These are phyloP conservation scores for Allacma fusca DNA, from an alignment of 2,888 invertebrate species.

Conservation along the genomic window DNA sequence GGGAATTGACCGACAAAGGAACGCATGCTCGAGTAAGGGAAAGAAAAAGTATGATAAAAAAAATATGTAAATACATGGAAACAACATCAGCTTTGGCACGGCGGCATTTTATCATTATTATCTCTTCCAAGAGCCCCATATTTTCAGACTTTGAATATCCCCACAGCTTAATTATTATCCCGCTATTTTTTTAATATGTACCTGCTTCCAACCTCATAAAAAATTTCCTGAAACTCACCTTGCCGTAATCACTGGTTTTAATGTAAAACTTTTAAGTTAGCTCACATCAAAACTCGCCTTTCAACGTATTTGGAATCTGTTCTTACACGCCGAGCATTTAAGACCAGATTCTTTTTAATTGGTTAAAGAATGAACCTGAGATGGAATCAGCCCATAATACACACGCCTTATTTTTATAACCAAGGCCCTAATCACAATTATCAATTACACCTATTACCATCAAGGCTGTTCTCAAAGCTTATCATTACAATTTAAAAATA, in stretches of 20 bases:
- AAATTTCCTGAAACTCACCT: neutral
- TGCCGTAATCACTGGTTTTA: conserved; percentile 5
- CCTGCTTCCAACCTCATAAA: neutral
- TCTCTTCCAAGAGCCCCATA: neutral
- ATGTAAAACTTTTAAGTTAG: conserved; percentile 20
- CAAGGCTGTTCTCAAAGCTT: no score
- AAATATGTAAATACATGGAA: conserved; percentile 4
- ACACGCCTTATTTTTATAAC: neutral
- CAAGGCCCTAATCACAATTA: neutral
- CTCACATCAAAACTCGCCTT: neutral
- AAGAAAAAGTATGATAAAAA: neutral
- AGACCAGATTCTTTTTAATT: neutral
- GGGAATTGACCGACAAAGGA: neutral
- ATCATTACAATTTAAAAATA: no score
- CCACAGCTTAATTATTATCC: neutral
- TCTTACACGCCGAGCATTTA: no score
- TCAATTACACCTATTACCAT: no score
- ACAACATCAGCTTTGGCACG: neutral
- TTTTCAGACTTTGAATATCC: neutral
- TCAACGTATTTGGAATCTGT: neutral
- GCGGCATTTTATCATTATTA: conserved; percentile 3
- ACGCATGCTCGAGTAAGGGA: neutral
- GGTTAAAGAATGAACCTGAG: neutral
- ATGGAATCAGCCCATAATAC: neutral
- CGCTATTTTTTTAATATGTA: neutral